A percentile compares a stretch with the other conserved stretches of the same genome.
Conservation (phyloP, 2,113 vertebrate species). For the Myocastor coypus region DNA sequence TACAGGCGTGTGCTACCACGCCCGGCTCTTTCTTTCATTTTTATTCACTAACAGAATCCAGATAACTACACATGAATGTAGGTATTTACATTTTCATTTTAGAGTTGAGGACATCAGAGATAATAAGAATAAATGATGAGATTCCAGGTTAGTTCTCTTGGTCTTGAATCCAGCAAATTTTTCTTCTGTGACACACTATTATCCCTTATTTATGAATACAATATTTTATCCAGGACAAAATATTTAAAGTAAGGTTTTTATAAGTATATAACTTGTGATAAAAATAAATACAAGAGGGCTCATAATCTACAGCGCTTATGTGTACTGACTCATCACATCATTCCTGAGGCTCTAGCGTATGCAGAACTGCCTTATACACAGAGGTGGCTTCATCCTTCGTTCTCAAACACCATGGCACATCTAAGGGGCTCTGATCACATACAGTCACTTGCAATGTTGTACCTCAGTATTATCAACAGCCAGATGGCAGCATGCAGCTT, state of each 20-base stretch:
- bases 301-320: neutral
- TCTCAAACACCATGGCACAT: neutral
- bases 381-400: neutral
- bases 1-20: too few species aligned
- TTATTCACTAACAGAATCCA: neutral
- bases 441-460: constrained; percentile 54
- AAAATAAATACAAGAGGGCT: neutral
- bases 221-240: neutral
- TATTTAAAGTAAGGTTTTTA: neutral
- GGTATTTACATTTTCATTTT: neutral
- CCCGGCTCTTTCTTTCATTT: too few species aligned
- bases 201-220: neutral
- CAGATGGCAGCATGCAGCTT: constrained; percentile 96
- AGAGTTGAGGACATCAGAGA: neutral
- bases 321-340: neutral
- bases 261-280: neutral
- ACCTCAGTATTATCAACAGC: constrained; percentile 95
- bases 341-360: neutral
- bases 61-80: neutral
- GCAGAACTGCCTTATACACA: neutral
- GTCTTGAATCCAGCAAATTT: neutral
- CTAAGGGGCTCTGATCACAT: neutral
- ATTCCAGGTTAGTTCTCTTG: neutral
- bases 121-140: neutral
- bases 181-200: neutral